Base-by-base conservation (phyloP, 1,140 invertebrate genomes). In the Solenopsis fugax region DNA sequence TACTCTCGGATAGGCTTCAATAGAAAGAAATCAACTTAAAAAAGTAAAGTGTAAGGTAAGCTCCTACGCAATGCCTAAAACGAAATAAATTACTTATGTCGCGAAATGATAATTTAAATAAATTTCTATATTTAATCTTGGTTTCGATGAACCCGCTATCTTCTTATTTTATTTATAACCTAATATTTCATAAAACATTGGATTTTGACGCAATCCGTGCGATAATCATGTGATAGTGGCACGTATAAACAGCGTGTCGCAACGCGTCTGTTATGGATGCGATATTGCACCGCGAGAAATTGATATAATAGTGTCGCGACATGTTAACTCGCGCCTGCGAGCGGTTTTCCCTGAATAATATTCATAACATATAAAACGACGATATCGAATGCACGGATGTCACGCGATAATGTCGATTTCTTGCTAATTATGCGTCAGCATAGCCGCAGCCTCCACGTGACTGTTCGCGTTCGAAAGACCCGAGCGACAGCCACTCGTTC, bases 381-480 rank as follows among this genome's bases (percentile, higher is more conserved):
- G 48, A 12, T 24, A 18, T 60, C 54, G 18, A 48, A 50, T 9
- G 37, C 24, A n/a, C 21, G 18, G 2, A 82, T 56, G 78, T 58
- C 80, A 73, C 52, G 67, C 69, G 67, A 71, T 81, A 81, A 41
- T 45, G 18, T n/a, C 13, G 5, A 6, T 73, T 60, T 73, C 69
- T 29, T 52, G 80, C 21, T n/a, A 82, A 82, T 73, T 48, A 24
- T 48, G 29, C 80, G 54, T 75, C 80, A 84, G 80, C 67, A 16
- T 9, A 58, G 21, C 21, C 12, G 24, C 60, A n/a, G 12, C 21
- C 54, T 29, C 69, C 69, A 75, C 54, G 69, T 75, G 54, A 75
- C 13, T 50, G n/a, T 48, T 48, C 18, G 52, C 41, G 41, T 73
- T 73, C 41, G 9, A 21, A 64, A 48, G 48, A 41, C n/a, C 4